Conservation (phyloP, 2,113 vertebrate genomes). For the Isichthys henryi region DNA sequence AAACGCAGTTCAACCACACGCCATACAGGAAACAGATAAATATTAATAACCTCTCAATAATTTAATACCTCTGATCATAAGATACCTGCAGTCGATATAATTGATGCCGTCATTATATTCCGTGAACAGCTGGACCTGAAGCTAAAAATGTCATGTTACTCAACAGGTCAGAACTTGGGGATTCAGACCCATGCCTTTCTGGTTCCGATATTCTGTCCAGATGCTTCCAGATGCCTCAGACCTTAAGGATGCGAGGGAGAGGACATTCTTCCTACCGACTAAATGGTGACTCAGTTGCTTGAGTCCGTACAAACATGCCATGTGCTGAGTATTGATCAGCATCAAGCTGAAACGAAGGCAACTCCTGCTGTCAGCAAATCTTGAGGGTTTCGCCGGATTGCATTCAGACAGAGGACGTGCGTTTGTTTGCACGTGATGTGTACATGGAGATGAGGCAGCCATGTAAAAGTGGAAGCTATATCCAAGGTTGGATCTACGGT, state of each 20-base stretch:
- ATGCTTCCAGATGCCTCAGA: background rate
- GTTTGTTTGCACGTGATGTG: background rate
- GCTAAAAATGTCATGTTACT: background rate
- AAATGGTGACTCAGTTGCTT: background rate
- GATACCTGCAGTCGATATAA: background rate
- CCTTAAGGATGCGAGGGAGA: background rate
- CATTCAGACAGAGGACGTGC: background rate
- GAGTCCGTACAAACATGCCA: background rate
- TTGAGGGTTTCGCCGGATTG: background rate
- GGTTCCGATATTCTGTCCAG: background rate
- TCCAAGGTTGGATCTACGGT: background rate
- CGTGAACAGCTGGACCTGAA: background rate
- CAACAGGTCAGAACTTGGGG: background rate
- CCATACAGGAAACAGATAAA: background rate
- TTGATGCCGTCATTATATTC: background rate
- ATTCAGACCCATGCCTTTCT: background rate
- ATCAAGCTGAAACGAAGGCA: background rate
- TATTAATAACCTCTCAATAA: background rate
- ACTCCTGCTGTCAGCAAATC: background rate
- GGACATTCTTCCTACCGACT: background rate
- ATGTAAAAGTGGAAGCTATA: background rate
- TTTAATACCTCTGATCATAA: slow-evolving; percentile 5
- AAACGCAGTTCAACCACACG: background rate
- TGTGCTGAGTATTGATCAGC: background rate
- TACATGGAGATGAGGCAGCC: background rate